Evolutionary conservation across 2,113 vertebrate genomes (phyloP).

Genomic region (Oryzias curvinotus): DNA sequence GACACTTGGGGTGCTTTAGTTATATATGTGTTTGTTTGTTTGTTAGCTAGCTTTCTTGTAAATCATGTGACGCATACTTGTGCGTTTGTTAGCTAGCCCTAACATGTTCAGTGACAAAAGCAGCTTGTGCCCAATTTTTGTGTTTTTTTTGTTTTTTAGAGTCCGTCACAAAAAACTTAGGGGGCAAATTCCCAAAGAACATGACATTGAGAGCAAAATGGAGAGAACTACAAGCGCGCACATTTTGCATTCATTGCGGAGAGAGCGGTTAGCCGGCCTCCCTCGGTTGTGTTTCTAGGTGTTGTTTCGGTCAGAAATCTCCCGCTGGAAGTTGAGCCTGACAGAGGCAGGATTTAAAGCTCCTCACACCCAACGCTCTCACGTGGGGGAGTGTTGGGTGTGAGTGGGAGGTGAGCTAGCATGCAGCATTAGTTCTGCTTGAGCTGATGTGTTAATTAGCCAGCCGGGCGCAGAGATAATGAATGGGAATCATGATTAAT

Average conservation of each 20-base stretch:
- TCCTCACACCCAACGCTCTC: background rate
- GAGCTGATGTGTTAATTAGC: slow-evolving; percentile 81
- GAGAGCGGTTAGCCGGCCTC: background rate
- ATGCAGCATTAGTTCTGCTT: slow-evolving; percentile 73
- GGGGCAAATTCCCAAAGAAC: slow-evolving; percentile 6
- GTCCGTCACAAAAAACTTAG: slow-evolving; percentile 3
- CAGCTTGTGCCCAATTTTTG: slow-evolving; percentile 3
- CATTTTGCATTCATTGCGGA: background rate
- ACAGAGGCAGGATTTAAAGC: slow-evolving; percentile 12
- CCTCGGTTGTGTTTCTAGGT: slow-evolving; percentile 9
- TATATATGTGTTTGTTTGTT: background rate
- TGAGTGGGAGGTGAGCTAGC: slow-evolving; percentile 70
- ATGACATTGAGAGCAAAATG: slow-evolving; percentile 1
- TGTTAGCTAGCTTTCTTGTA: background rate
- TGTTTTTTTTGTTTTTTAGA: background rate
- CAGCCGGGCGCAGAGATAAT: slow-evolving; percentile 74
- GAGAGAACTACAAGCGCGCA: slow-evolving; percentile 6
- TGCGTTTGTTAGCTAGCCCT: too few relatives aligned
- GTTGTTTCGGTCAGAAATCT: slow-evolving; percentile 2
- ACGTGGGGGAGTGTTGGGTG: slow-evolving; percentile 13
- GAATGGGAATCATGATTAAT: slow-evolving; percentile 80
- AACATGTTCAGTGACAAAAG: slow-evolving; percentile 2
- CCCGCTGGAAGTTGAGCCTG: slow-evolving; percentile 26
- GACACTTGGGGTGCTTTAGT: slow-evolving; percentile 14
- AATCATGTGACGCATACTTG: too few relatives aligned